Evolutionary conservation across 30 jellyfish, hydroid and myxozoan species (phyloP), one percentile per base, ranked within the genome.

Genomic region (Cassiopea xamachana): DNA sequence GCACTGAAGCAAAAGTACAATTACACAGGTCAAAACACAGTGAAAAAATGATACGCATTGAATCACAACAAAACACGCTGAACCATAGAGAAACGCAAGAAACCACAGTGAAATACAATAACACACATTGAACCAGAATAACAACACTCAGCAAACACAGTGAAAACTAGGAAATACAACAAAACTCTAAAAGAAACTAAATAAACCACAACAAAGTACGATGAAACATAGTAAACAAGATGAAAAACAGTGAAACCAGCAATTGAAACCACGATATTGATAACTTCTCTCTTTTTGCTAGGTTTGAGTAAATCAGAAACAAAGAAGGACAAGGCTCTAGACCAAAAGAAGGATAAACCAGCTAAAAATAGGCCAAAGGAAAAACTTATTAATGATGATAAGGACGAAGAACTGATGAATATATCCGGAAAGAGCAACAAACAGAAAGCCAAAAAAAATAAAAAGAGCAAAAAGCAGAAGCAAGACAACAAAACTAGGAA

Each of bases 261-360:
- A n/a, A n/a, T n/a, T n/a, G n/a, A n/a, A n/a, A n/a, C n/a, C n/a
- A n/a, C n/a, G n/a, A n/a, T n/a, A n/a, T n/a, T n/a, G n/a, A n/a
- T n/a, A n/a, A n/a, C n/a, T n/a, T n/a, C n/a, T n/a, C n/a, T n/a
- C n/a, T 69, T 83, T 59, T 72, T 55, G 85, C 46, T 71, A 83
- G 89, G 94, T 55, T 75, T 74, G 88, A 87, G 81, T 16, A 48
- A 46, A 49, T 15, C 59, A 71, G 95, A 88, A 88, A 50, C 77
- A 0, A 17, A 72, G 62, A 71, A 84, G 58, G 64, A 14, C 39
- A 76, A 58, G 46, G 48, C 39, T 13, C 6, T 45, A 17, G 94
- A 87, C 49, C 84, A 88, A 79, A 88, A 79, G 95, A 88, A 79
- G 55, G 55, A 82, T 75, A 78, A 75, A 44, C 90, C 89, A 7